phyloP scores from a whole-genome alignment of 2,113 vertebrate species.

The Oxygymnocypris stewartii region DNA sequence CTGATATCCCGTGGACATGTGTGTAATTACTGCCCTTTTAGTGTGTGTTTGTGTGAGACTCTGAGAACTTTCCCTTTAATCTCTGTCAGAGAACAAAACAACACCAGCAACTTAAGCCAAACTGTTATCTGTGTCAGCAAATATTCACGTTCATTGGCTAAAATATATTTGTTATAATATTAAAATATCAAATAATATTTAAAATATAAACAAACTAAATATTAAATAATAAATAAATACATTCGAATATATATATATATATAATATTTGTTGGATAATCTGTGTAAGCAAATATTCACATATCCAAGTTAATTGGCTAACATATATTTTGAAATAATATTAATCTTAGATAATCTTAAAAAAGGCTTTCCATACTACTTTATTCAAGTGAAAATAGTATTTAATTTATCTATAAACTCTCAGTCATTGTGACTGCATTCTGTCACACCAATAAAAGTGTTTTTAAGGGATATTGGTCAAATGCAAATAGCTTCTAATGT shows the following conservation, averaged over 20 bases:
- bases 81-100: not conserved
- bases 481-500: not conserved
- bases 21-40: not conserved
- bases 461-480: not conserved
- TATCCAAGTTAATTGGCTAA: too few species aligned
- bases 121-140: not conserved
- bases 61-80: not conserved
- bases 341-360: not conserved
- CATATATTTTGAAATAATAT: too few species aligned
- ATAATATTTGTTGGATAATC: too few species aligned
- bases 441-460: not conserved
- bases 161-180: too few species aligned
- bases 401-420: not conserved
- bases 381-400: not conserved
- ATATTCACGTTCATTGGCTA: not conserved
- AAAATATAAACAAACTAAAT: too few species aligned
- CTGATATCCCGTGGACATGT: conserved; percentile 1
- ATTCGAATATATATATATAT: too few species aligned
- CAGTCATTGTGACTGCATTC: not conserved
- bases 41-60: conserved; percentile 2
- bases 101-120: too few species aligned
- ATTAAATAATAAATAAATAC: too few species aligned
- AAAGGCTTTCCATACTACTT: too few species aligned
- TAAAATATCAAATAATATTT: too few species aligned
- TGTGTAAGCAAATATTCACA: too few species aligned